Evolutionary conservation across 2,797 vertebrate genomes (phyloP).

Genomic region (Psittacula derbiana): DNA sequence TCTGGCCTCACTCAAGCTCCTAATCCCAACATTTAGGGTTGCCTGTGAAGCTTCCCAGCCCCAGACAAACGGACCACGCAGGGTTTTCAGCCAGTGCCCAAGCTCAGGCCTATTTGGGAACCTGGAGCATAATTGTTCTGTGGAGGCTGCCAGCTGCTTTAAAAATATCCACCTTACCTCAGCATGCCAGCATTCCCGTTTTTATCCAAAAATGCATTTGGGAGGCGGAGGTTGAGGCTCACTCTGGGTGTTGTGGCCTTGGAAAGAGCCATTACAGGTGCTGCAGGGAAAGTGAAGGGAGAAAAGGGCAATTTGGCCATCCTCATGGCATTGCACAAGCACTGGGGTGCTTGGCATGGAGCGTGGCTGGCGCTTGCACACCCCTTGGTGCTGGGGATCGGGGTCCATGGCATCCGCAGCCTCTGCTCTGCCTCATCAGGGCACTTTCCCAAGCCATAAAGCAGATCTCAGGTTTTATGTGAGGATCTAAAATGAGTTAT

Average conservation of each 20-base stretch:
- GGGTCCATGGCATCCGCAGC: background rate
- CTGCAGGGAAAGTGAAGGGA: background rate
- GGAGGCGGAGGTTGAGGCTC: background rate
- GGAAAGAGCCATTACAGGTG: background rate
- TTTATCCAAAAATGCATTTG: background rate
- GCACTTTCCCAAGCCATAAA: background rate
- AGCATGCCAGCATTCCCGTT: fast-evolving
- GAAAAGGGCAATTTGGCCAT: background rate
- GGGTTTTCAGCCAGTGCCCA: background rate
- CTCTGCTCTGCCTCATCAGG: background rate
- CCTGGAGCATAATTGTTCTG: background rate
- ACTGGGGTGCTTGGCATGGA: fast-evolving
- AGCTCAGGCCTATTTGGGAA: conserved; percentile 15
- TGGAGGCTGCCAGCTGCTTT: conserved; percentile 19
- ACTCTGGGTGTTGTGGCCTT: background rate
- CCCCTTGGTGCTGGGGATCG: fast-evolving
- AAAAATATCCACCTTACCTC: conserved; percentile 31
- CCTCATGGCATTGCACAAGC: fast-evolving
- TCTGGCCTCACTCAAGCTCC: background rate
- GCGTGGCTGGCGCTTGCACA: fast-evolving
- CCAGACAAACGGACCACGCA: fast-evolving
- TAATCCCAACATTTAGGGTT: background rate
- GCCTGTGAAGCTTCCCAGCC: background rate
- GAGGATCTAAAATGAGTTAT: background rate
- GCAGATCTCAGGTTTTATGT: background rate